Base-by-base conservation (phyloP, 2,888 invertebrate genomes). In the Euphydryas editha region DNA sequence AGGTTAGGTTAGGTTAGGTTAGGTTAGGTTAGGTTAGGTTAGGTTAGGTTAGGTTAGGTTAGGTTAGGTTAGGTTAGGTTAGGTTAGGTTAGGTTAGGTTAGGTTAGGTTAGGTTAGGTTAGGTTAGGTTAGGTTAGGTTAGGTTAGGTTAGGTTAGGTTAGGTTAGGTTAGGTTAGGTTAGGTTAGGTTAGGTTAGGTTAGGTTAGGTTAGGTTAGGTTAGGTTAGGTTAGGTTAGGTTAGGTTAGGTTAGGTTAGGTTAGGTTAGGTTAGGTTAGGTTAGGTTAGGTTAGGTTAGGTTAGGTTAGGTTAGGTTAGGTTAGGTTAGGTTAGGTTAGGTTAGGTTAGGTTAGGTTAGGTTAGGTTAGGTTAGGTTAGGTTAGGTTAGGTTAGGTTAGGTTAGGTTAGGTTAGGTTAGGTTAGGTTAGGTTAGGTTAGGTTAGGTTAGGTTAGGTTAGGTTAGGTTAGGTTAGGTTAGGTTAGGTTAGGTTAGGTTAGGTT, bases 191-290 rank as follows among this genome's bases (percentile, higher is more conserved):
- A 62, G 62, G 62, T 62, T 60, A 62, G 62, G 62, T 62, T 62
- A 62, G 62, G 62, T 55, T 62, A 54, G 61, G 68, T 68, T 67
- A 64, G 69, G 69, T 69, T 69, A 69, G 69, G 69, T 69, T 66
- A 65, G 67, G 69, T 73, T 73, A 73, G 75, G 74, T 75, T 75
- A 76, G 75, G 75, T 75, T 74, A 74, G 75, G 74, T 76, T 74
- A 75, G 75, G 74, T 75, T 72, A 62, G 68, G 68, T 71, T 69
- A 64, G 67, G 66, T 71, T 69, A 66, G 67, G 66, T 71, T 71
- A 67, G 71, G 66, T 64, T 68, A 68, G 68, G 68, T 65, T 69
- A 64, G 68, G 66, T 71, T 68, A 68, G 71, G 68, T 71, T 71
- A 64, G 68, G 68, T 68, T 71, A 61, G 66, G 71, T 70, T 66